Conservation (phyloP, 53 echinoderm and acorn worm genomes). For the Glandiceps talaboti region DNA sequence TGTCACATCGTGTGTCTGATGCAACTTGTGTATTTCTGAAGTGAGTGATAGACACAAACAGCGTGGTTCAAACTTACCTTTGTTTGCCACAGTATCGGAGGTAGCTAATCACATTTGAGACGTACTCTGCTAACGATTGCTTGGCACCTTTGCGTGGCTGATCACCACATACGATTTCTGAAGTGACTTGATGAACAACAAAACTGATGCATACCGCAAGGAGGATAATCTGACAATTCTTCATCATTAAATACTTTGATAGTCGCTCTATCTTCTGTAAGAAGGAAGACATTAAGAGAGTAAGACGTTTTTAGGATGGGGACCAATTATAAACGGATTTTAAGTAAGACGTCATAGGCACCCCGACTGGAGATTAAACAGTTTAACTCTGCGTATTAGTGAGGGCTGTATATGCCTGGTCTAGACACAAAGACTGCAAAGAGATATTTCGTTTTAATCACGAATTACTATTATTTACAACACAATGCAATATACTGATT, state of each 20-base stretch:
- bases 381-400: too few species aligned
- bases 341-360: too few species aligned
- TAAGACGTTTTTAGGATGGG: neutral
- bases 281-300: neutral
- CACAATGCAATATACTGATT: too few species aligned
- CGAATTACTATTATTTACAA: too few species aligned
- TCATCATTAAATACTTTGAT: neutral
- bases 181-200: neutral
- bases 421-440: too few species aligned
- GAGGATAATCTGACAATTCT: neutral
- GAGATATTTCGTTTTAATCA: too few species aligned
- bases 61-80: neutral
- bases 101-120: neutral
- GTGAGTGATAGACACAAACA: too few species aligned
- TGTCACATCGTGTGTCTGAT: too few species aligned
- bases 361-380: too few species aligned
- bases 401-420: too few species aligned
- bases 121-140: neutral
- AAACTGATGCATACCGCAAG: neutral
- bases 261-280: neutral
- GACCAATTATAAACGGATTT: neutral
- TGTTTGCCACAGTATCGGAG: neutral
- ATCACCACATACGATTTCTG: neutral
- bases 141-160: neutral
- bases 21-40: too few species aligned